Conservation (phyloP, 2,797 vertebrate genomes). For the Catostomus latipinnis region DNA sequence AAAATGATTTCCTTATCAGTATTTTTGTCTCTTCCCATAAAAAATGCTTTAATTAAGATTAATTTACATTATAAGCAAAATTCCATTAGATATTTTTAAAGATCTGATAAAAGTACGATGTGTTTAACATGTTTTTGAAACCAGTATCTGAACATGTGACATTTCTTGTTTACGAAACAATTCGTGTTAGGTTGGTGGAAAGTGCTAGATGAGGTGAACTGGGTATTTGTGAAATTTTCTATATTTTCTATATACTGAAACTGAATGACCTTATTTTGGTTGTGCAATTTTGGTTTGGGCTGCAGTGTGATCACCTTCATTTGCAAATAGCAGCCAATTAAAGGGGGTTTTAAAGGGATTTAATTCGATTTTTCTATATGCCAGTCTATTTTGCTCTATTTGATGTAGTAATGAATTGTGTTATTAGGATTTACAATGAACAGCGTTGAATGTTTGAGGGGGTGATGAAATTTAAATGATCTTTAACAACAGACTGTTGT, state of each 20-base stretch:
- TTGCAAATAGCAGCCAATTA: background rate
- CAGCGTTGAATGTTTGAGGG: background rate
- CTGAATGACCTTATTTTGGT: background rate
- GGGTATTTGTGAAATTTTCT: too few relatives aligned
- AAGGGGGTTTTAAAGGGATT: background rate
- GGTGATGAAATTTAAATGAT: background rate
- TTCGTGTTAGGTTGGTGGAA: too few relatives aligned
- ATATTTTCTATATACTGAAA: background rate
- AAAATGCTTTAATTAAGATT: background rate
- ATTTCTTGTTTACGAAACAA: background rate
- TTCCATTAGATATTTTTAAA: too few relatives aligned
- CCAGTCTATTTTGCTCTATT: background rate
- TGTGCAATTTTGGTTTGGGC: slow-evolving; percentile 1
- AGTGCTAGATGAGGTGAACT: background rate
- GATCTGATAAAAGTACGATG: too few relatives aligned
- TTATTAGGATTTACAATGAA: background rate
- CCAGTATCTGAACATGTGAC: too few relatives aligned
- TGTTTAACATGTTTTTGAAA: too few relatives aligned
- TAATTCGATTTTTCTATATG: background rate
- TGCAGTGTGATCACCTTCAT: background rate
- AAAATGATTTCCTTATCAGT: too few relatives aligned
- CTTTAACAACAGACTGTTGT: background rate
- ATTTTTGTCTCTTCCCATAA: background rate
- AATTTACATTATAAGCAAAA: too few relatives aligned
- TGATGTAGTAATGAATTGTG: background rate